Base-by-base conservation (phyloP, 1,140 invertebrate genomes). In the Euwallacea similis region DNA sequence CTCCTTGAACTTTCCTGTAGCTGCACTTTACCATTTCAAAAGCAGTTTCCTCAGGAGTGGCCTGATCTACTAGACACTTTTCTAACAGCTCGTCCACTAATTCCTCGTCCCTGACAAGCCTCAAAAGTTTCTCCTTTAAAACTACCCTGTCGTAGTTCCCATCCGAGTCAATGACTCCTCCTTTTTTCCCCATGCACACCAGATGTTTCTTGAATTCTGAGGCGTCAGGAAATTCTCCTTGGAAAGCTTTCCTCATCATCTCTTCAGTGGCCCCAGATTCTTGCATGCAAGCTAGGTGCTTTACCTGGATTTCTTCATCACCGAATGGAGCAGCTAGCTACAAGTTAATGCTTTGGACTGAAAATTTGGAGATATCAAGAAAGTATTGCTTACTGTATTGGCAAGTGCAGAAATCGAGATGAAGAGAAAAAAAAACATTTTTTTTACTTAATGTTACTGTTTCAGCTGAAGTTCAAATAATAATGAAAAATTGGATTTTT, bases 181-280 rank as follows among this genome's bases (percentile, higher is more conserved):
- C 50, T 15, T 42, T 55, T 42, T 43, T 66, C 10, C 50, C 33
- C 15, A 42, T n/a, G 42, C 64, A 66, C 4, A 55, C 64, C 6
- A 66, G 11, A 6, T 56, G 64, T 6, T 55, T 53, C n/a, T 55
- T 55, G 41, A 66, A 55, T n/a, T 53, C 64, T 13, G 64, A 53
- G 6, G 7, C n/a, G 33, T 66, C 63, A 7, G 46, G n/a, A 42
- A 66, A 55, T 3, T 66, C 10, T 54, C 63, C 63, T 13, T 7
- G 10, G 41, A 66, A 66, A 7, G 63, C 63, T 55, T 16, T 41
- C 47, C 42, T 41, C n/a, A 66, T n/a, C 50, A 66, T 55, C 13
- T 54, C 63, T 6, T 66, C 50, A n/a, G 47, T 66, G 7, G 50
- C 50, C n/a, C 63, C 63, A 13, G 63, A 54, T 66, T 66, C 63